Base-by-base conservation (phyloP, 2,888 invertebrate genomes). In the Eupithecia inturbata region DNA sequence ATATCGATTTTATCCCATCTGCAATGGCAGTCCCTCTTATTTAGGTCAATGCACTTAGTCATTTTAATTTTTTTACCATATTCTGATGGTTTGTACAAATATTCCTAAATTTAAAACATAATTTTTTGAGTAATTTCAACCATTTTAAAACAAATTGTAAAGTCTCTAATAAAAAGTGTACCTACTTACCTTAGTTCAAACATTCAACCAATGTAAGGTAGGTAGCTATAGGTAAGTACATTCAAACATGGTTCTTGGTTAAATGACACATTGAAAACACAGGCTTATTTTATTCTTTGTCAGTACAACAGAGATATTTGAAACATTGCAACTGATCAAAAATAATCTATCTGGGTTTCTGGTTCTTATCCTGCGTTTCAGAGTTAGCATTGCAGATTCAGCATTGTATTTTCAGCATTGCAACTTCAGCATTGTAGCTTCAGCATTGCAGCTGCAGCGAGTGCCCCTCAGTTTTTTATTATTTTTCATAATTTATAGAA, bases 1-100 rank as follows among this genome's bases (percentile, higher is more conserved):
- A 31, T 75, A 75, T 75, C 70, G 75, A 75, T 75, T 75, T 72
- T 75, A 70, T 70, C 72, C 70, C 70, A 72, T 75, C 72, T 75
- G 75, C 75, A 75, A 75, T 75, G 75, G 67, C 67, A 72, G 69
- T 26, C 63, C 57, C 60, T 69, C 26, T 5, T 66, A 63, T 14
- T 63, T 53, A 33, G 70, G 72, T 72, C 75, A 67, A 49, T 72
- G 70, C 72, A 70, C 63, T 53, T 53, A 57, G 67, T 70, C 12
- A 22, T 67, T 36, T 66, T 62, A 16, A 31, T 19, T 31, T 62
- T 5, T 19, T 2, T 3, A 31, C 26, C 7, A 16, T 28, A 26
- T 14, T 0, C 0, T 12, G 4, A 3, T 31, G 31, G 31, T 6
- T 16, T 31, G 19, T 31, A 19, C 6, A 31, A n/a, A n/a, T n/a